Evolutionary conservation across 2,888 invertebrate genomes (phyloP).

Genomic region (Linnaemya vulpina): DNA sequence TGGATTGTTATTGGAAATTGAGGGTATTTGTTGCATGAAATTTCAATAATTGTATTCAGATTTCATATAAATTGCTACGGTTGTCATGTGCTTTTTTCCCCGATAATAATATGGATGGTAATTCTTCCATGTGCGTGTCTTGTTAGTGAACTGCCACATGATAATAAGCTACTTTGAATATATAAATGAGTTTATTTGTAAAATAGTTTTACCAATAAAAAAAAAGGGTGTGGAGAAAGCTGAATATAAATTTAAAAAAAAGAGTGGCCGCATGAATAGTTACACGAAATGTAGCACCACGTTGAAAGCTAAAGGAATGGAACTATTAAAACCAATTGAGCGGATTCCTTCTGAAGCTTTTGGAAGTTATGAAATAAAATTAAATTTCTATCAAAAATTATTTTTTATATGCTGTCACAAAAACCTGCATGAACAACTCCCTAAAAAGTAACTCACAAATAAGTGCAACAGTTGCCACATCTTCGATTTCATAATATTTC

Average conservation of each 20-base stretch:
- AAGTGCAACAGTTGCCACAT: not conserved
- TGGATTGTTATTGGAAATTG: slow-evolving; percentile 39
- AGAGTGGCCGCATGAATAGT: too few relatives aligned
- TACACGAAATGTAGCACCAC: too few relatives aligned
- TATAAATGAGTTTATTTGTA: slow-evolving; percentile 5
- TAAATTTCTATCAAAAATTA: not conserved
- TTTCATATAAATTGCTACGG: slow-evolving; percentile 50
- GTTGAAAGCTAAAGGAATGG: too few relatives aligned
- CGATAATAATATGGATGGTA: slow-evolving; percentile 26
- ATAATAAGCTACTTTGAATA: slow-evolving; percentile 27
- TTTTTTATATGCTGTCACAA: not conserved
- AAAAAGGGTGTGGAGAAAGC: slow-evolving; percentile 23
- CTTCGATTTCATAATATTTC: not conserved
- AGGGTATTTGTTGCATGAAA: slow-evolving; percentile 59
- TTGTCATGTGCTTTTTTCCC: slow-evolving; percentile 44
- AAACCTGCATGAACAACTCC: too few relatives aligned
- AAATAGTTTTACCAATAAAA: not conserved
- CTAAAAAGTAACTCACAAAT: too few relatives aligned
- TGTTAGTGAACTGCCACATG: slow-evolving; percentile 52
- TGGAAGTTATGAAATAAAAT: not conserved
- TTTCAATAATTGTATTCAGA: slow-evolving; percentile 58
- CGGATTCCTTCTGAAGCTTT: too few relatives aligned
- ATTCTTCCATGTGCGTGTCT: slow-evolving; percentile 54
- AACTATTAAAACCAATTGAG: not conserved
- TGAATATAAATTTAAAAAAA: not conserved